Percentiles rank a stretch among this genome's conserved stretches.
phyloP scores from a whole-genome alignment of 1,140 invertebrate species.

The Ceratoteleas bidentatus region DNA sequence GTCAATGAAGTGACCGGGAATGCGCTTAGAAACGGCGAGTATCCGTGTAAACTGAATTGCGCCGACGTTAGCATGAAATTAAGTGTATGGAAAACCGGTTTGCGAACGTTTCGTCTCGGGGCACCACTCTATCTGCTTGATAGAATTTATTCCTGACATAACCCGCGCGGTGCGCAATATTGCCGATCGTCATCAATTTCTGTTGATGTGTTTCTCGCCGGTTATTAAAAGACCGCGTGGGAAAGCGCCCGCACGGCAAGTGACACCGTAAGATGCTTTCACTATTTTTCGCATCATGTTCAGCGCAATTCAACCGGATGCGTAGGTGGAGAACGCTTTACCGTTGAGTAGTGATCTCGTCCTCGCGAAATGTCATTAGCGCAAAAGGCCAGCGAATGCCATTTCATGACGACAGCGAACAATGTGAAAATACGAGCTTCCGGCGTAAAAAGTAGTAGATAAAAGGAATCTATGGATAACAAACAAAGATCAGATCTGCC shows the following conservation, averaged over 20 bases:
- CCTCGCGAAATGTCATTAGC: not conserved
- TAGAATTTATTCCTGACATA: slow-evolving; percentile 45
- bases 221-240: slow-evolving; percentile 27
- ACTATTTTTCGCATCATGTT: slow-evolving; percentile 1
- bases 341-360: not conserved
- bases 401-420: not conserved
- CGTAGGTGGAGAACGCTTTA: not conserved
- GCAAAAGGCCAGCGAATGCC: not conserved
- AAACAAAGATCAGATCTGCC: not conserved
- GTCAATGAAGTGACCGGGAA: slow-evolving; percentile 20
- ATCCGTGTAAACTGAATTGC: slow-evolving; percentile 80
- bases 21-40: slow-evolving; percentile 73
- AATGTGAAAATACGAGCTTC: not conserved
- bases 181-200: slow-evolving; percentile 32
- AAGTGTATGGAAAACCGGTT: slow-evolving; percentile 80
- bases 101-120: slow-evolving; percentile 60
- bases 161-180: slow-evolving; percentile 38
- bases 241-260: slow-evolving; percentile 8
- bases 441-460: not conserved
- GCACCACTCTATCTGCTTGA: slow-evolving; percentile 40
- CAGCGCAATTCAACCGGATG: not conserved
- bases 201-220: slow-evolving; percentile 13
- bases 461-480: not conserved
- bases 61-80: slow-evolving; percentile 80
- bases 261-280: slow-evolving; percentile 14